These are phyloP conservation scores for Morone chrysops DNA, from an alignment of 2,113 vertebrate genomes.

Conservation along the genomic window DNA sequence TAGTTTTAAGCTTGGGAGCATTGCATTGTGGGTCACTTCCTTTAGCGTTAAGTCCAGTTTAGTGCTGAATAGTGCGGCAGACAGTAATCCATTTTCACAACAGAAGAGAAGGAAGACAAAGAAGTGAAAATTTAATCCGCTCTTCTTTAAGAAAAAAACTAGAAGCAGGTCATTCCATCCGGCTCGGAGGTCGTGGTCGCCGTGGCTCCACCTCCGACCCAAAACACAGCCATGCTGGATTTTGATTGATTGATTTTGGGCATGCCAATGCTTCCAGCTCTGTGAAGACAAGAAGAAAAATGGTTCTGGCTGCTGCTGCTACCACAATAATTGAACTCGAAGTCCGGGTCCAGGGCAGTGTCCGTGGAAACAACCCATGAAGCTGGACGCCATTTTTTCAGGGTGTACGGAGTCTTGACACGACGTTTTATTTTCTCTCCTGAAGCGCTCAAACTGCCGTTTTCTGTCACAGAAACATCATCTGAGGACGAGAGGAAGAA, in stretches of 20 bases:
- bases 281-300: slow-evolving; percentile 27
- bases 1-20: not conserved
- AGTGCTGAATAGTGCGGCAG: not conserved
- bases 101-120: slow-evolving; percentile 30
- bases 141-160: not conserved
- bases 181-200: slow-evolving; percentile 68
- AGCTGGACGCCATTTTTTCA: slow-evolving; percentile 94
- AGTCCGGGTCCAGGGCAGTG: slow-evolving; percentile 85
- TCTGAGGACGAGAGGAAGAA: slow-evolving; percentile 24
- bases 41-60: not conserved
- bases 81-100: slow-evolving; percentile 3
- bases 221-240: slow-evolving; percentile 92
- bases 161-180: slow-evolving; percentile 66
- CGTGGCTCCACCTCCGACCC: slow-evolving; percentile 85
- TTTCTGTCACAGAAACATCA: slow-evolving; percentile 75
- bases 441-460: slow-evolving; percentile 86
- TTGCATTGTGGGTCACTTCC: not conserved
- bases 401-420: slow-evolving; percentile 95
- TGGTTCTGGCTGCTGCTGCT: slow-evolving; percentile 24
- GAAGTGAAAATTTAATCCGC: not conserved
- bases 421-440: slow-evolving; percentile 97
- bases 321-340: slow-evolving; percentile 84
- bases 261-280: slow-evolving; percentile 62
- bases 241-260: slow-evolving; percentile 81
- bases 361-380: slow-evolving; percentile 95